A percentile compares a stretch with the other conserved stretches of the same genome.
Evolutionary conservation across 2,113 vertebrate species (phyloP).

Genomic region (Alosa alosa): DNA sequence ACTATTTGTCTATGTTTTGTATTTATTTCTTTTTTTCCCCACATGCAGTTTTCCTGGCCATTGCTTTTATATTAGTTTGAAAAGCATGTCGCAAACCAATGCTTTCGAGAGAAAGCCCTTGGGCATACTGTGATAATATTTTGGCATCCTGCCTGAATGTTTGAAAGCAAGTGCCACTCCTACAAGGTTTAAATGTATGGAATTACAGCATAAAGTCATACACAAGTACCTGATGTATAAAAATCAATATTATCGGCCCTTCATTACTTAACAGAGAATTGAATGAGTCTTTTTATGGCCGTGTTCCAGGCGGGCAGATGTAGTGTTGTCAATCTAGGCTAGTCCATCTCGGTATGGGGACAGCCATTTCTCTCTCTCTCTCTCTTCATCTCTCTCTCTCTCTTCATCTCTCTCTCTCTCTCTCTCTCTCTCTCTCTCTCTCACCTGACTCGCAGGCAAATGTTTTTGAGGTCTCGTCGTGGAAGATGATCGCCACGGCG

Average conservation of each 20-base stretch:
- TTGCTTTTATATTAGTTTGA: constrained; percentile 32
- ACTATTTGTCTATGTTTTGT: constrained; percentile 16
- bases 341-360: neutral
- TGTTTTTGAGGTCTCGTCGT: constrained; percentile 96
- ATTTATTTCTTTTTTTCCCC: constrained; percentile 19
- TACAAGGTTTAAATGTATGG: constrained; percentile 53
- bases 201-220: constrained; percentile 55
- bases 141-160: constrained; percentile 55
- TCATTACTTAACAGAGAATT: constrained; percentile 53
- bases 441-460: constrained; percentile 99
- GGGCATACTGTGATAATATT: constrained; percentile 51
- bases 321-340: neutral
- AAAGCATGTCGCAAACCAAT: constrained; percentile 34
- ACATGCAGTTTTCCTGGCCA: constrained; percentile 38
- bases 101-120: constrained; percentile 30
- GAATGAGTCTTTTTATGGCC: constrained; percentile 47
- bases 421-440: constrained; percentile 47
- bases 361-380: neutral
- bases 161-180: constrained; percentile 52
- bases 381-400: neutral
- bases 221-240: constrained; percentile 51
- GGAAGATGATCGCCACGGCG: constrained; percentile 97
- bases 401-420: constrained; percentile 17
- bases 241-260: constrained; percentile 45
- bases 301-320: constrained; percentile 14